Percentiles rank a stretch among this genome's conserved stretches.
phyloP scores from a whole-genome alignment of 2,113 vertebrate genomes.

The Proteles cristata region DNA sequence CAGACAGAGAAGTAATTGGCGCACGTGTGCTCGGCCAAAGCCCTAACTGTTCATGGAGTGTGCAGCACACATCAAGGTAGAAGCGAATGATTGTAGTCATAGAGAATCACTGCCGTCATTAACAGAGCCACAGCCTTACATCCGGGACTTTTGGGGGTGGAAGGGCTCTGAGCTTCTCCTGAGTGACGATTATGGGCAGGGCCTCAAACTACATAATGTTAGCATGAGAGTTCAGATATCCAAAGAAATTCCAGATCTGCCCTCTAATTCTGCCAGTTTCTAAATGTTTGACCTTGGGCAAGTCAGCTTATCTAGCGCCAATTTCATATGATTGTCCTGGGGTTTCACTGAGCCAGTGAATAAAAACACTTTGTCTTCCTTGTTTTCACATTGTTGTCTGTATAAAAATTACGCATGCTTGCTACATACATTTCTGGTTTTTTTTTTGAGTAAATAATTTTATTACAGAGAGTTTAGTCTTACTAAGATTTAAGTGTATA shows the following conservation, averaged over 20 bases:
- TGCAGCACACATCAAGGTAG: background rate
- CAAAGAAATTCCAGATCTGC: background rate
- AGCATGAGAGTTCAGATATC: background rate
- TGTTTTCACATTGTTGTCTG: constrained; percentile 24
- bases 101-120: background rate
- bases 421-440: background rate
- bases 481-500: too few species aligned
- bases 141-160: background rate
- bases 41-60: constrained; percentile 17
- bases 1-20: constrained; percentile 22
- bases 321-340: background rate
- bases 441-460: too few species aligned
- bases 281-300: background rate
- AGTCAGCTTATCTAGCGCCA: background rate
- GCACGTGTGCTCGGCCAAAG: background rate
- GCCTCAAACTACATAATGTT: background rate
- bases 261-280: background rate
- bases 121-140: background rate
- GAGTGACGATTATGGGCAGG: background rate
- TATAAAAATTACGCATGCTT: background rate
- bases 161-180: background rate
- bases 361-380: background rate
- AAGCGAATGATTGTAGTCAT: background rate
- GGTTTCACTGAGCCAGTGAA: background rate
- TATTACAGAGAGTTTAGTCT: too few species aligned